Evolutionary conservation across 2,113 vertebrate genomes (phyloP), one percentile per base, ranked within the genome.

Genomic region (Globicephala melas): DNA sequence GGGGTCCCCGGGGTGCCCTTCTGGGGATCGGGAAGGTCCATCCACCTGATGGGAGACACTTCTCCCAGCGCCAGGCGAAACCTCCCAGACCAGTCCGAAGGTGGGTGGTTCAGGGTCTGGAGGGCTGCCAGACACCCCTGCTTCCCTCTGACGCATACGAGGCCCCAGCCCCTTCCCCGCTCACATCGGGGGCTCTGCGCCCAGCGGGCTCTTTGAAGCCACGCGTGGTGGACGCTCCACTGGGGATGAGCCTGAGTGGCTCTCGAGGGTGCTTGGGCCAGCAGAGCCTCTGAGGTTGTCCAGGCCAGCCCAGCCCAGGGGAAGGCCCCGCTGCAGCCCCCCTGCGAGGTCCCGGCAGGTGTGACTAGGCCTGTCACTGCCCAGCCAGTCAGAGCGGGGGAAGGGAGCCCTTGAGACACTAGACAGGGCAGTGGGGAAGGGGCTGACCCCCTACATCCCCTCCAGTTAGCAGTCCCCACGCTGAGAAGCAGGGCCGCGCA

Each of bases 401-500:
- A 18, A 18, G 15, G 15, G 62, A 50, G 44, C 65, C 31, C n/a
- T 2, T 6, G 4, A 70, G 44, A 2, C 8, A 23, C 5, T 4
- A 8, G 15, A 5, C 15, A 0, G 3, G 17, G 67, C 25, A 6
- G 3, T 3, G 36, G 80, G 36, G 2, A 11, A 3, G 18, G 5
- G 44, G 74, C 74, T 33, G 28, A 33, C 17, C 20, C 82, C 89
- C 85, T 96, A 96, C 95, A 97, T 98, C 98, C 98, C 90, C 91
- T 14, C 74, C 97, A 98, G 97, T 98, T 98, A 98, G 98, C 91
- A 95, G 97, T 92, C 96, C 97, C 8, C 95, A 15, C 68, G 91
- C 55, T 38, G 97, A 97, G 96, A 97, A 96, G 97, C 96, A 97
- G 96, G 94, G 97, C 97, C 81, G 63, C 44, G 44, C 94, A 38